phyloP scores from a whole-genome alignment of 1,140 invertebrate genomes.

The Myzus persicae region DNA sequence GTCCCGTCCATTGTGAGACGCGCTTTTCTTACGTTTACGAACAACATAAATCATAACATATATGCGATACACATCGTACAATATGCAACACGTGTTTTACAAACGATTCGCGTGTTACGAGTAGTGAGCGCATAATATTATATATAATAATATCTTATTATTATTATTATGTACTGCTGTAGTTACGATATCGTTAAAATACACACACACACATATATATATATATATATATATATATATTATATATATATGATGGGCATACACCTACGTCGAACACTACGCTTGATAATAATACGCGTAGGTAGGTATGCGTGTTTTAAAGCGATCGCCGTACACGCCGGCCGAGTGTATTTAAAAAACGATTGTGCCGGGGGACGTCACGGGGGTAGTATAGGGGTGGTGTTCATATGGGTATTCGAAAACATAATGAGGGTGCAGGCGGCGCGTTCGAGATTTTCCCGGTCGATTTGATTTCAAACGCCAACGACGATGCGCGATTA shows the following conservation, averaged over 20 bases:
- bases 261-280: not conserved
- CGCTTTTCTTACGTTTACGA: not conserved
- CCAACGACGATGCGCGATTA: not conserved
- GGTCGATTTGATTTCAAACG: not conserved
- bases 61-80: not conserved
- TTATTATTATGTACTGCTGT: not conserved
- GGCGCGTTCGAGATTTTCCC: not conserved
- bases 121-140: not conserved
- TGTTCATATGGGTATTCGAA: not conserved
- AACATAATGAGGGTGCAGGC: not conserved
- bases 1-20: not conserved
- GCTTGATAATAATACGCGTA: too few species aligned
- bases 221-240: too few species aligned
- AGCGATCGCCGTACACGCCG: not conserved
- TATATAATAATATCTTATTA: not conserved
- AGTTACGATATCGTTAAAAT: not conserved
- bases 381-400: too few species aligned
- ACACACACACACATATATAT: not conserved
- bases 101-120: not conserved
- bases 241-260: too few species aligned
- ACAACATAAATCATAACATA: conserved; percentile 30
- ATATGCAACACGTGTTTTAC: conserved; percentile 6
- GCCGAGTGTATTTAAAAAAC: not conserved
- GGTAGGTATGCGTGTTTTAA: not conserved
- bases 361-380: not conserved